Conservation (phyloP, 2,113 vertebrate genomes). For the Centropristis striata region DNA sequence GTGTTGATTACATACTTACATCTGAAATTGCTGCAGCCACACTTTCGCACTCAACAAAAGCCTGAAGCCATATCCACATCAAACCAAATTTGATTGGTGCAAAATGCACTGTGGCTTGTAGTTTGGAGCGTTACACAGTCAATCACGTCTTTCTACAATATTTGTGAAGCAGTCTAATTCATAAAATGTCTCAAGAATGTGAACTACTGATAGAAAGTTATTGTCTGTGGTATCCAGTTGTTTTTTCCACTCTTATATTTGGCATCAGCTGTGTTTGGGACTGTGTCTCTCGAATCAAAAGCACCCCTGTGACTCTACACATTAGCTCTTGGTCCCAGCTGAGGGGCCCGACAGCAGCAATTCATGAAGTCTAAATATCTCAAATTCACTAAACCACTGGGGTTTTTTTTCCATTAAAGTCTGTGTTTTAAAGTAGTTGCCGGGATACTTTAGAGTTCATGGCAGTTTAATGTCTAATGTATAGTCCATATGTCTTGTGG, state of each 20-base stretch:
- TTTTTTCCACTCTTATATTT: constrained; percentile 8
- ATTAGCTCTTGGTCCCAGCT: neutral
- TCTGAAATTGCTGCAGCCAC: constrained; percentile 18
- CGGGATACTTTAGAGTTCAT: neutral
- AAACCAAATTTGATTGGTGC: neutral
- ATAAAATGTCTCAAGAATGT: neutral
- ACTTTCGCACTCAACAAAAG: constrained; percentile 35
- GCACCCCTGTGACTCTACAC: neutral
- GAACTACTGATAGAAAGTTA: neutral
- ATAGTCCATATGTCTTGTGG: neutral
- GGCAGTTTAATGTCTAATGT: neutral
- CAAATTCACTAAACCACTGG: neutral
- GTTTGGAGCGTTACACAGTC: constrained; percentile 3
- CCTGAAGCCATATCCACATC: constrained; percentile 19
- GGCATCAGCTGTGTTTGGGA: neutral
- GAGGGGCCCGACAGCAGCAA: neutral
- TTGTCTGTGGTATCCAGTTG: neutral
- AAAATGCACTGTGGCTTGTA: constrained; percentile 17
- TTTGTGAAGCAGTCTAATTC: neutral
- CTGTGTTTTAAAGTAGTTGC: neutral
- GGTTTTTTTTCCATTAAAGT: neutral
- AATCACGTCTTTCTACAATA: neutral
- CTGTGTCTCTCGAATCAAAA: neutral
- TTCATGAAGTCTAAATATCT: neutral
- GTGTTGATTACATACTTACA: constrained; percentile 45